Evolutionary conservation across 2,797 vertebrate genomes (phyloP).

Genomic region (Peromyscus eremicus): DNA sequence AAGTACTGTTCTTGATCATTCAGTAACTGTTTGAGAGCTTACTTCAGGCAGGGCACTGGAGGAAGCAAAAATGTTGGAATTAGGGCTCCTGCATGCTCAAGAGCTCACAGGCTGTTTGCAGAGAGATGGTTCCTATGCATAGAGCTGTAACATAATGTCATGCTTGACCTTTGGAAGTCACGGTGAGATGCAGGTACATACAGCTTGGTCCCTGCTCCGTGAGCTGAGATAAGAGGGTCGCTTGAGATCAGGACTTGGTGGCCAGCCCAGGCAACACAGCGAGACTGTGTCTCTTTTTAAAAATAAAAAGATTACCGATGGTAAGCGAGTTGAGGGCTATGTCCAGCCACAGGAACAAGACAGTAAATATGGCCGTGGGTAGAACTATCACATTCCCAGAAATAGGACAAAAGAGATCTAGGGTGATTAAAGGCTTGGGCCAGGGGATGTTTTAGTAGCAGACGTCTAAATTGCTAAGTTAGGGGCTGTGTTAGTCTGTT

Average conservation of each 20-base stretch:
- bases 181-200: not conserved
- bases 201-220: not conserved
- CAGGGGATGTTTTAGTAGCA: not conserved
- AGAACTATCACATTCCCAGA: not conserved
- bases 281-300: not conserved
- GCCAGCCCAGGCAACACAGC: not conserved
- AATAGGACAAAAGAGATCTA: not conserved
- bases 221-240: not conserved
- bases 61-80: not conserved
- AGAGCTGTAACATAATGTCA: not conserved
- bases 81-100: not conserved
- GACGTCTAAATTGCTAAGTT: not conserved
- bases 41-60: not conserved
- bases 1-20: slow-evolving; percentile 58
- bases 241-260: not conserved
- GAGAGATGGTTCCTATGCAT: not conserved
- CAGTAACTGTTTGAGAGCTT: not conserved
- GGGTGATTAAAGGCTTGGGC: not conserved
- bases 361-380: not conserved
- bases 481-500: slow-evolving; percentile 17
- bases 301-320: not conserved
- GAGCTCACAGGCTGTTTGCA: not conserved
- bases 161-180: not conserved
- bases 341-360: not conserved
- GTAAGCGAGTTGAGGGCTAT: not conserved